phyloP scores from a whole-genome alignment of 92 coral and sea anemone genomes.

The Porites divaricata region DNA sequence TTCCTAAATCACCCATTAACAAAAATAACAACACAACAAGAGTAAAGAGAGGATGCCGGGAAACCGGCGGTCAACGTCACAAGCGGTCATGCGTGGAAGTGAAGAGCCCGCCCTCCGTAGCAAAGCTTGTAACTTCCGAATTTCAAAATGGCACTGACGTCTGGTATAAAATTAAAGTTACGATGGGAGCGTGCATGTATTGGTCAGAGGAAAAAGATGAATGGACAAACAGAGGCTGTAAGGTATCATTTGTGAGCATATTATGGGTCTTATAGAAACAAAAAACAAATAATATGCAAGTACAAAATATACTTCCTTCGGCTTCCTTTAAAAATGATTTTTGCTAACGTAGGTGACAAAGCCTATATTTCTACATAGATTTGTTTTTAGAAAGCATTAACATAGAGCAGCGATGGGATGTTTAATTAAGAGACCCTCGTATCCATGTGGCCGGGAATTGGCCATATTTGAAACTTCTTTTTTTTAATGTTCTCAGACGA shows the following conservation, averaged over 20 bases:
- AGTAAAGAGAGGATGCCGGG: slow-evolving; percentile 38
- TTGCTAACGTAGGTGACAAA: too few relatives aligned
- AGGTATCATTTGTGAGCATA: slow-evolving; percentile 33
- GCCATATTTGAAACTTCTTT: too few relatives aligned
- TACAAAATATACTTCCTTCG: too few relatives aligned
- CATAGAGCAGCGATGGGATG: too few relatives aligned
- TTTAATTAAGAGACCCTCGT: too few relatives aligned
- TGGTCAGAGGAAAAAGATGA: slow-evolving; percentile 60
- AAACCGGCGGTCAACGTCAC: slow-evolving; percentile 49
- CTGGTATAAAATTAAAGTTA: slow-evolving; percentile 51
- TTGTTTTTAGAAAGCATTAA: too few relatives aligned
- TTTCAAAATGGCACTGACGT: slow-evolving; percentile 59
- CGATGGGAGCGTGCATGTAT: slow-evolving; percentile 78
- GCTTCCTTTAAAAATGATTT: too few relatives aligned
- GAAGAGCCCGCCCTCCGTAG: slow-evolving; percentile 57
- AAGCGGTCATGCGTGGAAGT: slow-evolving; percentile 80
- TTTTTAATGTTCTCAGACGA: too few relatives aligned
- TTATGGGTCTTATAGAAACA: too few relatives aligned
- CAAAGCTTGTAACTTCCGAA: slow-evolving; percentile 23
- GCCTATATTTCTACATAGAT: too few relatives aligned
- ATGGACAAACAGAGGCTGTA: slow-evolving; percentile 78
- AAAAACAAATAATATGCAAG: too few relatives aligned
- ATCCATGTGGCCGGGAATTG: too few relatives aligned
- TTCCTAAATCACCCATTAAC: neutral
- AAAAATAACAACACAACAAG: slow-evolving; percentile 26